A percentile compares a stretch with the other conserved stretches of the same genome.
Evolutionary conservation across 1,140 invertebrate species (phyloP).

Genomic region (Littorina saxatilis): DNA sequence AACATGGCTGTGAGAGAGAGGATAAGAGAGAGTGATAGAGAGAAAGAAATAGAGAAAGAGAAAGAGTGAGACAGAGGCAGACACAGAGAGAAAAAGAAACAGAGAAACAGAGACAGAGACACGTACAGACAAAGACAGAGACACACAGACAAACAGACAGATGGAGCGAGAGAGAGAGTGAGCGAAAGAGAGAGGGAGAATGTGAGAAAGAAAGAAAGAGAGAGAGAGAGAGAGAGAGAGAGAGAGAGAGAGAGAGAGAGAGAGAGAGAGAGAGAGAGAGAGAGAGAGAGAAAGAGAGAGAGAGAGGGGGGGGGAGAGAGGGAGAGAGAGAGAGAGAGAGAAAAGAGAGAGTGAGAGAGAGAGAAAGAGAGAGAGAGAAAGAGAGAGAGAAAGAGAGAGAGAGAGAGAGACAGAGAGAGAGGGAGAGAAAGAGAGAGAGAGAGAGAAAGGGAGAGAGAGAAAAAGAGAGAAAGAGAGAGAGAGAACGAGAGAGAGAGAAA

Average conservation of each 20-base stretch:
- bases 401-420: not conserved
- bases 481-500: not conserved
- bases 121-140: not conserved
- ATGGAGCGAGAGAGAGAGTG: not conserved
- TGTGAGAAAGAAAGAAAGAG: not conserved
- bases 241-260: constrained; percentile 10
- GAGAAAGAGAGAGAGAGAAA: too few species aligned
- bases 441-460: not conserved
- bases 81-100: not conserved
- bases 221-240: not conserved
- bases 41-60: not conserved
- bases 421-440: not conserved
- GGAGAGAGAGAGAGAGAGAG: constrained; percentile 3
- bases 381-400: too few species aligned
- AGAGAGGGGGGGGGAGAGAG: not conserved
- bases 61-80: not conserved
- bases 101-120: not conserved
- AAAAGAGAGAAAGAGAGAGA: not conserved
- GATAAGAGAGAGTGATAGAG: not conserved
- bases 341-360: too few species aligned
- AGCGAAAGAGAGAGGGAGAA: not conserved
- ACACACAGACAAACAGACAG: not conserved
- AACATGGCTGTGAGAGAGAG: not conserved
- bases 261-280: constrained; percentile 6
- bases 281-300: not conserved